Conservation (phyloP, 2,888 invertebrate species). For the Pherbina coryleti region DNA sequence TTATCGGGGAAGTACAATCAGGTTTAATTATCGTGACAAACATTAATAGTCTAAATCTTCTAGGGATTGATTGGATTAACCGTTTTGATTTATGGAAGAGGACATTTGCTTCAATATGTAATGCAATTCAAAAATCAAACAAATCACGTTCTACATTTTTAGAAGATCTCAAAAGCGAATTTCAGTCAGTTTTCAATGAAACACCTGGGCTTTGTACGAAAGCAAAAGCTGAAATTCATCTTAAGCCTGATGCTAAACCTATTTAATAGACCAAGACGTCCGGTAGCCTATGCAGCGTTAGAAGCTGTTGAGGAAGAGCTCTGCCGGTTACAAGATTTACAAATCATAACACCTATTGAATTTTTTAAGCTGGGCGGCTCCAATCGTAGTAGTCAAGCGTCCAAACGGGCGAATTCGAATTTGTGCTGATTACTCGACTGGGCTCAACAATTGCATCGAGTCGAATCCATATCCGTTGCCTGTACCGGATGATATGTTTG, state of each 20-base stretch:
- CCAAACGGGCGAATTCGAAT: slow-evolving; percentile 43
- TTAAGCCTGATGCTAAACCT: background rate
- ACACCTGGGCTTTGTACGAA: slow-evolving; percentile 8
- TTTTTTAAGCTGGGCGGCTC: slow-evolving; percentile 47
- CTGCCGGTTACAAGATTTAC: slow-evolving; percentile 31
- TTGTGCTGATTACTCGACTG: slow-evolving; percentile 48
- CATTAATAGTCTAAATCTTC: too few species aligned
- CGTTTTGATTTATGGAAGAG: too few species aligned
- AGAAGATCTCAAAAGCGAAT: slow-evolving; percentile 6
- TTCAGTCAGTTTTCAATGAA: slow-evolving; percentile 4
- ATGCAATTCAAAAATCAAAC: too few species aligned
- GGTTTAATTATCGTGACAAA: background rate
- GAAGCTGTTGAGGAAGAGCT: slow-evolving; percentile 41
- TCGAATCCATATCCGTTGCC: slow-evolving; percentile 44
- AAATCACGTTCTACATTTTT: too few species aligned
- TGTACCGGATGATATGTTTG: slow-evolving; percentile 40
- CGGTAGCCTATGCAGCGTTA: slow-evolving; percentile 45
- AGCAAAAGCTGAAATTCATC: background rate
- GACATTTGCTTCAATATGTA: too few species aligned
- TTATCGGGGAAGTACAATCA: background rate
- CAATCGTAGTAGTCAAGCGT: slow-evolving; percentile 42
- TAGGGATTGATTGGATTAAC: too few species aligned
- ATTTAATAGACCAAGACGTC: slow-evolving; percentile 44
- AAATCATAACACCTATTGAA: slow-evolving; percentile 44
- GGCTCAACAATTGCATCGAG: slow-evolving; percentile 42